Conservation (phyloP, 1,140 invertebrate species). For the Trissolcus basalis region DNA sequence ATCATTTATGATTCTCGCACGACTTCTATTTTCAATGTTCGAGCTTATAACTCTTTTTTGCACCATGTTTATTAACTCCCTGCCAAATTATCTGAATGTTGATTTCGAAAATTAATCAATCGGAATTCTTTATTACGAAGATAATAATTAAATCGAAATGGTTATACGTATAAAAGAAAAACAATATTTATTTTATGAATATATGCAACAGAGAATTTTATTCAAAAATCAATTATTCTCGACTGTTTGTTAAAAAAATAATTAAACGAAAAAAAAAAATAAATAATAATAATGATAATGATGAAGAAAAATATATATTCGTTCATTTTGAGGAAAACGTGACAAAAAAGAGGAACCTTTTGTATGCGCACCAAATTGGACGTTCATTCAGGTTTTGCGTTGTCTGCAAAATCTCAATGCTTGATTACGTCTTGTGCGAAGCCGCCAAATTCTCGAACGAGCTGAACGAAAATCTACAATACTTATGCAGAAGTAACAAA, state of each 20-base stretch:
- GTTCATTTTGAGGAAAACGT: background rate
- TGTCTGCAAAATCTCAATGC: slow-evolving; percentile 36
- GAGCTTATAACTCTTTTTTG: slow-evolving; percentile 17
- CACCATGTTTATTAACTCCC: background rate
- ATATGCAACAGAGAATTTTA: too few species aligned
- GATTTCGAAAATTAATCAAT: too few species aligned
- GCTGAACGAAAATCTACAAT: slow-evolving; percentile 46
- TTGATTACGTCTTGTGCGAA: slow-evolving; percentile 26
- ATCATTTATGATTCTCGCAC: slow-evolving; percentile 52
- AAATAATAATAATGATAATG: too few species aligned
- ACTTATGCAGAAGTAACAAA: slow-evolving; percentile 47
- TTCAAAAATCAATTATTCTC: too few species aligned
- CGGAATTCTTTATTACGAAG: too few species aligned
- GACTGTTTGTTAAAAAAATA: too few species aligned
- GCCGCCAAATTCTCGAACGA: too few species aligned
- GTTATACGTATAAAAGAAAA: too few species aligned
- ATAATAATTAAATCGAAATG: too few species aligned
- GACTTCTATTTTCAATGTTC: slow-evolving; percentile 50
- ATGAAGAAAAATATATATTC: background rate
- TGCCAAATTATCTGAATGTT: slow-evolving; percentile 12
- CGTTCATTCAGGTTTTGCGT: slow-evolving; percentile 18
- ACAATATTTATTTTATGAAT: too few species aligned
- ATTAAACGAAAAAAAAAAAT: too few species aligned
- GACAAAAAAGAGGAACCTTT: slow-evolving; percentile 7
- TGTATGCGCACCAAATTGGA: slow-evolving; percentile 23